Conservation (phyloP, 2,113 vertebrate species). For the Petromus typicus region DNA sequence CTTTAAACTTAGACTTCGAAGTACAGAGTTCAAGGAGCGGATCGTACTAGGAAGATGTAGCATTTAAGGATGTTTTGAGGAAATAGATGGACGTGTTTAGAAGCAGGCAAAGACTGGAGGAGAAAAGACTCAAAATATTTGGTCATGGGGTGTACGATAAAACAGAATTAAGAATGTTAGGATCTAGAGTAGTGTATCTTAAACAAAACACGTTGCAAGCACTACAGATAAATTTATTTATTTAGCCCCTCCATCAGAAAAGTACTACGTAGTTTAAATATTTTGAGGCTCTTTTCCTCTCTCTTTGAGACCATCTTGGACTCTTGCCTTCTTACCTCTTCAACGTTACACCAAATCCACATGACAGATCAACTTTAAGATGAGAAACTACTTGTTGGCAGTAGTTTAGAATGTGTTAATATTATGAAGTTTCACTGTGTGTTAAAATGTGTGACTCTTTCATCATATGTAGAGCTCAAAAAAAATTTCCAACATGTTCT, state of each 20-base stretch:
- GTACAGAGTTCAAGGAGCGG: neutral
- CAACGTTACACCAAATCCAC: neutral
- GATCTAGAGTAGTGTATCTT: neutral
- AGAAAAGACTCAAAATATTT: neutral
- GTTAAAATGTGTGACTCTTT: neutral
- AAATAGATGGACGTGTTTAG: neutral
- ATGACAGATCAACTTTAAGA: neutral
- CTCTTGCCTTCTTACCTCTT: neutral
- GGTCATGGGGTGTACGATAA: neutral
- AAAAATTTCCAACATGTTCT: neutral
- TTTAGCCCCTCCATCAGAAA: neutral
- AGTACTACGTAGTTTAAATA: neutral
- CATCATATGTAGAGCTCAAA: neutral
- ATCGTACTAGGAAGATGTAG: constrained; percentile 26
- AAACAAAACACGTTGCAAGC: constrained; percentile 1
- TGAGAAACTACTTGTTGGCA: neutral
- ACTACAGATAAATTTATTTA: constrained; percentile 4
- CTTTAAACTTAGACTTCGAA: neutral
- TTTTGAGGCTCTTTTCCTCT: neutral
- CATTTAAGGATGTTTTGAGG: neutral
- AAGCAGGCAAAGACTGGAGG: neutral
- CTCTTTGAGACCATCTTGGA: neutral
- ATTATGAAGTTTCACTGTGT: neutral
- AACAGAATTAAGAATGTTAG: neutral
- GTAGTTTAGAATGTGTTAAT: neutral